Evolutionary conservation across 2,888 invertebrate species (phyloP).

Genomic region (Lochmaea crataegi): DNA sequence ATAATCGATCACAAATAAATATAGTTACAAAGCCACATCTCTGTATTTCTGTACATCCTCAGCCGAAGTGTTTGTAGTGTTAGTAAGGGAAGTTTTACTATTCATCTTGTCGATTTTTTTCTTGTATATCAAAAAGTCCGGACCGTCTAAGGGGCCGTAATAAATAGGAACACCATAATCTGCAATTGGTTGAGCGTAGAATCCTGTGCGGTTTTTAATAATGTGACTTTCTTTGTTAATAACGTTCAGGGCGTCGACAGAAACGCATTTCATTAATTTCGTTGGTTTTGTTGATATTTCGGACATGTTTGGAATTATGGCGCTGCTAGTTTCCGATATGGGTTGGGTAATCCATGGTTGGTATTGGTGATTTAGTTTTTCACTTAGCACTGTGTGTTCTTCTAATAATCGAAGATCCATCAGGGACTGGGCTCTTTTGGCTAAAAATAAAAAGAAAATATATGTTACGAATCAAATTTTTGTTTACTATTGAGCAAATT

Average conservation of each 20-base stretch:
- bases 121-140: slow-evolving; percentile 64
- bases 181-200: slow-evolving; percentile 63
- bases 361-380: slow-evolving; percentile 51
- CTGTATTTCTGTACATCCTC: slow-evolving; percentile 66
- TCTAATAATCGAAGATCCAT: slow-evolving; percentile 62
- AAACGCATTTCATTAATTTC: slow-evolving; percentile 58
- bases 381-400: slow-evolving; percentile 47
- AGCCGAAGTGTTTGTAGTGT: slow-evolving; percentile 57
- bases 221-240: slow-evolving; percentile 55
- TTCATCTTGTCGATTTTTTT: slow-evolving; percentile 61
- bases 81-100: slow-evolving; percentile 63
- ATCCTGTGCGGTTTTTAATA: slow-evolving; percentile 61
- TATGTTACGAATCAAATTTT: background rate
- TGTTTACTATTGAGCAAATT: no score
- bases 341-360: slow-evolving; percentile 56
- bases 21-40: slow-evolving; percentile 61
- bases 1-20: background rate
- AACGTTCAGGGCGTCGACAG: slow-evolving; percentile 61
- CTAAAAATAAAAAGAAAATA: slow-evolving; percentile 50
- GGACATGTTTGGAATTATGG: slow-evolving; percentile 49
- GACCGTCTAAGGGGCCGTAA: slow-evolving; percentile 64
- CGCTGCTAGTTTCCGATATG: slow-evolving; percentile 53
- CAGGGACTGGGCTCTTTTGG: slow-evolving; percentile 62
- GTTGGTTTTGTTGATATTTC: slow-evolving; percentile 30
- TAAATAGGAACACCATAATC: slow-evolving; percentile 65